Percentiles rank a stretch among this genome's conserved stretches.
phyloP scores from a whole-genome alignment of 2,888 invertebrate genomes.

The Sepioteuthis lessoniana region DNA sequence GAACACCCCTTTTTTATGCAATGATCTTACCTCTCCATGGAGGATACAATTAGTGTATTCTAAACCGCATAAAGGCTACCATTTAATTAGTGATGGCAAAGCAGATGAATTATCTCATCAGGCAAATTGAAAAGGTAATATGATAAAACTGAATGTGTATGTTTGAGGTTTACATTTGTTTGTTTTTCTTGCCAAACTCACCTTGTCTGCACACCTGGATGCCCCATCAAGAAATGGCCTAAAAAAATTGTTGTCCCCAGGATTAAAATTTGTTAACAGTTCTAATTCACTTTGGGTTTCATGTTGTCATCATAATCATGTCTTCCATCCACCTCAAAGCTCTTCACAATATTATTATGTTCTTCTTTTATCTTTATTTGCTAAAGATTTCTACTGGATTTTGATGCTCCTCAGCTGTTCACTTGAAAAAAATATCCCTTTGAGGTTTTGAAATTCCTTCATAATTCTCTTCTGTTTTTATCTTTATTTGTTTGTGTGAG shows the following conservation, averaged over 20 bases:
- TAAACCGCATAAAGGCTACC: no score
- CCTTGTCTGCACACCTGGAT: neutral
- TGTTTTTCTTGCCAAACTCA: neutral
- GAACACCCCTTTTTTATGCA: no score
- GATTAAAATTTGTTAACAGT: neutral
- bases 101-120: no score
- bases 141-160: neutral
- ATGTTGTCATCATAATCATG: neutral
- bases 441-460: conserved; percentile 18
- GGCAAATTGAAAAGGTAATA: no score
- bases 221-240: neutral
- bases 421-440: neutral
- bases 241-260: neutral
- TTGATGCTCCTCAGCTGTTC: neutral
- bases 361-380: neutral
- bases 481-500: no score
- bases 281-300: neutral
- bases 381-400: neutral
- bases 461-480: neutral
- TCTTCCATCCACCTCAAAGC: neutral
- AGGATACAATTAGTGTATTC: no score
- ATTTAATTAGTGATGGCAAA: no score
- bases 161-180: neutral
- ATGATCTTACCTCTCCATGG: no score
- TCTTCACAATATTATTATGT: neutral